Base-by-base conservation (phyloP, 2,888 invertebrate genomes). In the Hipparchia semele region DNA sequence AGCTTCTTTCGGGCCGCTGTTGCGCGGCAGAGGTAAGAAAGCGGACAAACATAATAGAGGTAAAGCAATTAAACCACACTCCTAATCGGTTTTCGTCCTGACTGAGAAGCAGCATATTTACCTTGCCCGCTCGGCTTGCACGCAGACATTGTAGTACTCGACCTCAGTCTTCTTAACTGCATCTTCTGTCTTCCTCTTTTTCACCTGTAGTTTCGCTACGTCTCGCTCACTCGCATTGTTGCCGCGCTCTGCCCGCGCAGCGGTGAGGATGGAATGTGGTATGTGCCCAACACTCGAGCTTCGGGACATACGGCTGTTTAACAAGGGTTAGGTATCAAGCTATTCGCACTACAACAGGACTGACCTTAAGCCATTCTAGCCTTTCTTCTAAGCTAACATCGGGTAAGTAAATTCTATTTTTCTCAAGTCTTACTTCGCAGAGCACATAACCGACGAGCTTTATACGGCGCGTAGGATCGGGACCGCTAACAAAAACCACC, bases 81-180 rank as follows among this genome's bases (percentile, higher is more conserved):
- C 23, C 23, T 23, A 23, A 23, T 23, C 23, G 23, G 23, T 23
- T 23, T 23, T 23, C 23, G 23, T 23, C 1, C 23, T 23, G 23
- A 23, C 9, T 54, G 10, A 58, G 0, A 12, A n/a, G 5, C n/a
- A 54, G 2, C n/a, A n/a, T 53, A 68, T 46, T 79, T 94, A 97
- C 95, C 98, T 96, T 33, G 98, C 96, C 81, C 98, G 94, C 92
- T 99, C 99, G 51, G 98, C 97, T 80, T 98, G 96, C 77, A 98
- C 96, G 84, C 98, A 98, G 68, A 97, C 95, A 77, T 98, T 98
- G 84, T 98, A 98, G 90, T 99, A 99, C 84, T 99, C 98, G 75
- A 98, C 97, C 90, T 99, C 99, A 68, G 98, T 97, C 86, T 98
- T 97, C 84, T 98, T 97, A 53, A 98, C 97, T 5, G 97, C 96